Conservation (phyloP, 2,888 invertebrate species). For the Ctena decussata region DNA sequence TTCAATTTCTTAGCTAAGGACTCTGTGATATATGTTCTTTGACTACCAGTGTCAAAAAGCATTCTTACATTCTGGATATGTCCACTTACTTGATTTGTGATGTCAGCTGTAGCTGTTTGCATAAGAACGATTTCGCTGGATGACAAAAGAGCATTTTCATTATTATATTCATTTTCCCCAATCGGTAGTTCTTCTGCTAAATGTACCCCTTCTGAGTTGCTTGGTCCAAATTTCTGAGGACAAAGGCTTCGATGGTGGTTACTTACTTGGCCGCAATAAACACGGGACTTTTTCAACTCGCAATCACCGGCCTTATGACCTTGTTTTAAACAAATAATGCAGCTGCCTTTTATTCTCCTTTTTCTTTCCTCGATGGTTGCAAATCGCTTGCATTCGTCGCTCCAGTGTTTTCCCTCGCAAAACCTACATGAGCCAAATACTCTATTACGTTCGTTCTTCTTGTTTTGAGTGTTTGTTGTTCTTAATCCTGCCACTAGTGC, state of each 20-base stretch:
- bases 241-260: slow-evolving; percentile 7
- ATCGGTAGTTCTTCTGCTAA: background rate
- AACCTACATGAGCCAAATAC: no score
- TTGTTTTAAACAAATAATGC: background rate
- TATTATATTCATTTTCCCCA: no score
- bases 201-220: background rate
- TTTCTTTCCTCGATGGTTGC: slow-evolving; percentile 1
- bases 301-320: slow-evolving; percentile 4
- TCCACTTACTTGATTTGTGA: background rate
- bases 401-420: slow-evolving; percentile 5
- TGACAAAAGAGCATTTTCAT: slow-evolving; percentile 18
- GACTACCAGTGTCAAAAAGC: slow-evolving; percentile 7
- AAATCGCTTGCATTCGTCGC: slow-evolving; percentile 11
- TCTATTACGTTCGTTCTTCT: no score
- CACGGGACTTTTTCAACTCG: background rate
- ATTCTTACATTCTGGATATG: slow-evolving; percentile 1
- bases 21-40: slow-evolving; percentile 12
- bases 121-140: slow-evolving; percentile 18
- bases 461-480: background rate
- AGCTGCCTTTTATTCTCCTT: background rate
- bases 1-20: slow-evolving; percentile 2
- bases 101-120: slow-evolving; percentile 8
- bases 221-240: background rate
- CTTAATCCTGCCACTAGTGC: background rate
- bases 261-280: background rate